Percentiles rank a stretch among this genome's conserved stretches.
These are phyloP conservation scores for Echiichthys vipera DNA, from an alignment of 2,797 vertebrate genomes.

Conservation along the genomic window DNA sequence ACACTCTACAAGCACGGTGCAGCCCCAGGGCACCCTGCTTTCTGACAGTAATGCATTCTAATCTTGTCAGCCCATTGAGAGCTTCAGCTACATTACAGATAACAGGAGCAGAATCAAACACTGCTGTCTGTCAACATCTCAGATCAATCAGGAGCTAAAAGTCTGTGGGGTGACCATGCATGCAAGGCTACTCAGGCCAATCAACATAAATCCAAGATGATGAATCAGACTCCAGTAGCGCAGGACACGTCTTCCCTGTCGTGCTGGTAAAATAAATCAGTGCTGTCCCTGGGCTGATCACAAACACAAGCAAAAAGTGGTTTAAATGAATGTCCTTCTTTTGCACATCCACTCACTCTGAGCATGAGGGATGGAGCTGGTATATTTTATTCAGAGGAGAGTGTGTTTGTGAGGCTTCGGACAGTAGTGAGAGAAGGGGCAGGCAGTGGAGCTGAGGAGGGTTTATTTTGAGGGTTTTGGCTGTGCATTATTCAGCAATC, in stretches of 20 bases:
- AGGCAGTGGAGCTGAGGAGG: conserved; percentile 25
- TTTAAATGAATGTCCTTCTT: conserved; percentile 62
- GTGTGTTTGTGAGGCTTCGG: conserved; percentile 53
- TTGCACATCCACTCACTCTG: conserved; percentile 47
- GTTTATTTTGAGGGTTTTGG: conserved; percentile 70
- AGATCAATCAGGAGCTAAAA: conserved; percentile 76
- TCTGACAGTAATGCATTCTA: conserved; percentile 85
- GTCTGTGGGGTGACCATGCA: conserved; percentile 62
- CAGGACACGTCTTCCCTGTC: background rate
- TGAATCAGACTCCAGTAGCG: conserved; percentile 1
- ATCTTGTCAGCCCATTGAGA: conserved; percentile 83
- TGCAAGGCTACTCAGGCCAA: conserved; percentile 44
- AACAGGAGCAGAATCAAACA: conserved; percentile 81
- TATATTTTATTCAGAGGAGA: conserved; percentile 73
- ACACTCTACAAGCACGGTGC: conserved; percentile 72
- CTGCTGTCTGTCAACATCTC: conserved; percentile 79
- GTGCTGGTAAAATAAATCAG: conserved; percentile 9
- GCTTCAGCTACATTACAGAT: conserved; percentile 82
- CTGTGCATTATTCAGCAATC: conserved; percentile 80
- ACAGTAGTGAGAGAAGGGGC: conserved; percentile 42
- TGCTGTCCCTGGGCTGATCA: conserved; percentile 27
- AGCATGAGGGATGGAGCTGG: conserved; percentile 34
- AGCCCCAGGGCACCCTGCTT: conserved; percentile 77
- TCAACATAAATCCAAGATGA: conserved; percentile 38
- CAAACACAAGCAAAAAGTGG: conserved; percentile 50